phyloP scores from a whole-genome alignment of 2,797 vertebrate species.

The Centroberyx gerrardi region DNA sequence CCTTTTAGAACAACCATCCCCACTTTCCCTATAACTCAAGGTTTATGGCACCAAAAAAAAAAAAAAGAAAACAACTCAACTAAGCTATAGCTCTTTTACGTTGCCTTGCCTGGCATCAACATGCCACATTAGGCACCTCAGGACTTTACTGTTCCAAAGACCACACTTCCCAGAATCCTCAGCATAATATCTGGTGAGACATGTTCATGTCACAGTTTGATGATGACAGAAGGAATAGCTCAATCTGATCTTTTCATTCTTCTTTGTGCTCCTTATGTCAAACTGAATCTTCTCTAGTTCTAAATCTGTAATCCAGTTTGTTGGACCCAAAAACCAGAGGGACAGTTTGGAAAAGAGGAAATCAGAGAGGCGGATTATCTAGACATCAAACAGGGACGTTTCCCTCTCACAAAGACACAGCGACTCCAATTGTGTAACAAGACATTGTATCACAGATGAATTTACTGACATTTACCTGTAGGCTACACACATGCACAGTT shows the following conservation, averaged over 20 bases:
- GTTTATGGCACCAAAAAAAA: conserved; percentile 58
- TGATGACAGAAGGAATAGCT: conserved; percentile 45
- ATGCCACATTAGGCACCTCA: conserved; percentile 70
- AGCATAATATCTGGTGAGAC: conserved; percentile 38
- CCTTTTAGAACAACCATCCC: conserved; percentile 27
- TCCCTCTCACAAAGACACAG: conserved; percentile 49
- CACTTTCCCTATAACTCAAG: conserved; percentile 42
- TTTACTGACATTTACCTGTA: conserved; percentile 57
- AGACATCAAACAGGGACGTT: conserved; percentile 36
- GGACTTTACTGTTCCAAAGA: conserved; percentile 80
- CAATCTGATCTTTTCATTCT: conserved; percentile 32
- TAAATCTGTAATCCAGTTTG: conserved; percentile 42
- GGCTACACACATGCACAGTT: conserved; percentile 23
- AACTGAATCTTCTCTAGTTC: conserved; percentile 24
- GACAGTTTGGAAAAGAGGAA: conserved; percentile 48
- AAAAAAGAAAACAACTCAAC: conserved; percentile 29
- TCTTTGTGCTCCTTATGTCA: conserved; percentile 29
- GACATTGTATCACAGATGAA: conserved; percentile 62
- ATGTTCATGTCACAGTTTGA: conserved; percentile 35
- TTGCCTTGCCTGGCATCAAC: conserved; percentile 51
- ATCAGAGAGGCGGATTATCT: conserved; percentile 58
- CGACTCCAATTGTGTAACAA: conserved; percentile 55
- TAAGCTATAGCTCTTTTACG: conserved; percentile 38
- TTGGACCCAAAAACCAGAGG: conserved; percentile 22
- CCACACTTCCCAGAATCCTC: conserved; percentile 71